A percentile compares a stretch with the other conserved stretches of the same genome.
Evolutionary conservation across 2,113 vertebrate species (phyloP).

Genomic region (Alaudala cheleensis): DNA sequence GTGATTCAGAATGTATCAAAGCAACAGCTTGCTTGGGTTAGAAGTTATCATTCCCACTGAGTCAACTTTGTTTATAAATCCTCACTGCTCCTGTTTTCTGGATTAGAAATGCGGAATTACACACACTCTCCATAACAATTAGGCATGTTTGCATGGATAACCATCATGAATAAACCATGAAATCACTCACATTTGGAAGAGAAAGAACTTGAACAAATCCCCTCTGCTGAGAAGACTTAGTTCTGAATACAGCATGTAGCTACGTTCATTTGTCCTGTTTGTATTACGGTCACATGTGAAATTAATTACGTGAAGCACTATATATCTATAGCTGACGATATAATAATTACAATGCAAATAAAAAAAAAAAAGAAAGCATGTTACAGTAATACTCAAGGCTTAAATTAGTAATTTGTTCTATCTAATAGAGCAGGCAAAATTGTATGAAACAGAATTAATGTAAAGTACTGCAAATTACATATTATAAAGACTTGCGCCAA

Average conservation of each 20-base stretch:
- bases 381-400: not conserved
- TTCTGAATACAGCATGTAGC: not conserved
- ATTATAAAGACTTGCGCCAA: not conserved
- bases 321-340: not conserved
- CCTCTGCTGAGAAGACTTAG: not conserved
- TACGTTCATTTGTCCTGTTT: not conserved
- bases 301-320: not conserved
- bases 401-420: conserved; percentile 7
- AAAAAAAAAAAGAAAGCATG: not conserved
- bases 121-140: not conserved
- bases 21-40: not conserved
- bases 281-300: not conserved
- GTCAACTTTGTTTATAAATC: not conserved
- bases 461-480: not conserved
- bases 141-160: not conserved
- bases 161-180: conserved; percentile 28
- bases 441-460: not conserved
- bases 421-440: not conserved
- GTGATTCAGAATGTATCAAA: not conserved
- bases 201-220: conserved; percentile 13
- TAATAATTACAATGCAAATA: not conserved
- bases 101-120: not conserved
- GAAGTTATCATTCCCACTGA: not conserved
- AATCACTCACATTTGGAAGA: conserved; percentile 11
- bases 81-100: not conserved